phyloP scores from a whole-genome alignment of 2,113 vertebrate species.

The Ceyx melanurus region DNA sequence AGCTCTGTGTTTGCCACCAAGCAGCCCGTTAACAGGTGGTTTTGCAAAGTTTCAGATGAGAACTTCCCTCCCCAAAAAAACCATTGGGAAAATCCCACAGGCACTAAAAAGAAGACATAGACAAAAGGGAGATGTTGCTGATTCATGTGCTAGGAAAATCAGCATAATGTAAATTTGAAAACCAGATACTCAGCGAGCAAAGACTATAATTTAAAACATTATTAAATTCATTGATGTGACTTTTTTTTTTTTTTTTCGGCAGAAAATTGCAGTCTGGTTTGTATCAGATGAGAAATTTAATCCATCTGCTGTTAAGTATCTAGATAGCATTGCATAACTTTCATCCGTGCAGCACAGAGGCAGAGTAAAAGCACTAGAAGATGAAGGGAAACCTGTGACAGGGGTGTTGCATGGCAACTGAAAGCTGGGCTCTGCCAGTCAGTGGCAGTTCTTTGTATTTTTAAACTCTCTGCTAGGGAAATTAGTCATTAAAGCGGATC shows the following conservation, averaged over 20 bases:
- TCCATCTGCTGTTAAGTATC: conserved; percentile 66
- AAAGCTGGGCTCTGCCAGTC: conserved; percentile 53
- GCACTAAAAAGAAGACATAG: background rate
- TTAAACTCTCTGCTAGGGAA: conserved; percentile 52
- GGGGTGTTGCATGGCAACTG: conserved; percentile 76
- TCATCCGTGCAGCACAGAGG: conserved; percentile 56
- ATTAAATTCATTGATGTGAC: conserved; percentile 32
- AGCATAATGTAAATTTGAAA: conserved; percentile 48
- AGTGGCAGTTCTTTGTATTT: conserved; percentile 55
- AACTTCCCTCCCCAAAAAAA: background rate
- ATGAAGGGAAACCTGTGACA: conserved; percentile 58
- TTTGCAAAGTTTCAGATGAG: background rate
- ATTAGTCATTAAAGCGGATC: conserved; percentile 64
- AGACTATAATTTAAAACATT: conserved; percentile 37
- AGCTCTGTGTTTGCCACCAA: background rate
- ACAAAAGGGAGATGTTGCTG: background rate
- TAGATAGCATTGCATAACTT: conserved; percentile 67
- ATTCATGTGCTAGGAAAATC: conserved; percentile 26
- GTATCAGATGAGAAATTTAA: conserved; percentile 68
- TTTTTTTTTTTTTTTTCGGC: conserved; percentile 40
- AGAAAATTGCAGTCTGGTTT: conserved; percentile 61
- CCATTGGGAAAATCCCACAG: background rate
- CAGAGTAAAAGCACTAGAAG: conserved; percentile 27
- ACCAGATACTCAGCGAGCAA: conserved; percentile 38
- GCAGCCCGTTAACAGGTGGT: rapidly evolving